Evolutionary conservation across 2,113 vertebrate species (phyloP).

Genomic region (Labrus mixtus): DNA sequence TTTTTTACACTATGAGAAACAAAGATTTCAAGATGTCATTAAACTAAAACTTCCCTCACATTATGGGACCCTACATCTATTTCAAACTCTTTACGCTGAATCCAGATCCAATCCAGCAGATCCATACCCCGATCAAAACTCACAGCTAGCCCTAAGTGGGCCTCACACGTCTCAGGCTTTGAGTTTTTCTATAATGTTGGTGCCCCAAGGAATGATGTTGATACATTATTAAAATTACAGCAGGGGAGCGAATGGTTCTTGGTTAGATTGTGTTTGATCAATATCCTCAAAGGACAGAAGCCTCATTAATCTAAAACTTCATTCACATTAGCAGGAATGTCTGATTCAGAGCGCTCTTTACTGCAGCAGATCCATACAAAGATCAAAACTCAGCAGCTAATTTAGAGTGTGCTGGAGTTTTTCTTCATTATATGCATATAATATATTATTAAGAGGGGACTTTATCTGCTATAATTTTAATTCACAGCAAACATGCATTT

Average conservation of each 20-base stretch:
- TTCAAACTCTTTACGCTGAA: conserved; percentile 29
- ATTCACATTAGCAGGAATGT: conserved; percentile 70
- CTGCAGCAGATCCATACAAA: conserved; percentile 50
- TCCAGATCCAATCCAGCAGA: conserved; percentile 37
- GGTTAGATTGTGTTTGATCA: conserved; percentile 76
- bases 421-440: conserved; percentile 8
- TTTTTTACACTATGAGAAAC: not conserved
- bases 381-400: conserved; percentile 34
- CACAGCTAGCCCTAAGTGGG: conserved; percentile 16
- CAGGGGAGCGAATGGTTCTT: conserved; percentile 68
- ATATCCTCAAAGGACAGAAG: conserved; percentile 74
- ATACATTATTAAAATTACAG: conserved; percentile 71
- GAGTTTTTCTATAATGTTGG: conserved; percentile 15
- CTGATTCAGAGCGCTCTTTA: conserved; percentile 57
- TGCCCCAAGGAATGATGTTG: conserved; percentile 48
- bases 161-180: conserved; percentile 17
- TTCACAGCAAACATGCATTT: too few relatives aligned
- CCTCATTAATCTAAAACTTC: conserved; percentile 79
- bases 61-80: conserved; percentile 19
- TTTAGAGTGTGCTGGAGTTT: conserved; percentile 25
- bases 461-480: not conserved
- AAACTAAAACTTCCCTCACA: conserved; percentile 47
- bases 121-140: conserved; percentile 45
- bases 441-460: not conserved
- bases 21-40: conserved; percentile 14